Conservation (phyloP, 1,140 invertebrate species). For the Lasioglossum baleicum region DNA sequence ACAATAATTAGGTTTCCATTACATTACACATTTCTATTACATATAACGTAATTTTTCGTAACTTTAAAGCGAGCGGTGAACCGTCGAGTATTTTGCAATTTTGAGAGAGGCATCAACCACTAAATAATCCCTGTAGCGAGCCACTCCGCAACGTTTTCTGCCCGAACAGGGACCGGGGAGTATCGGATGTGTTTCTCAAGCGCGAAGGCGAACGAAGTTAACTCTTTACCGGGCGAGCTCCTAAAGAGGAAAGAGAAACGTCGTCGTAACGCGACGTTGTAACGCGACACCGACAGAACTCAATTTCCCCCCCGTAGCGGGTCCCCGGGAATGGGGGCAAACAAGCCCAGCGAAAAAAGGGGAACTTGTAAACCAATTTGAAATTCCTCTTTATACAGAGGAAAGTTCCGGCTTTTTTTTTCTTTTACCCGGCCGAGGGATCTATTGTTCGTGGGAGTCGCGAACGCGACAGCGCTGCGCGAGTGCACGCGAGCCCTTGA, state of each 20-base stretch:
- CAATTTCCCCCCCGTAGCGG: background rate
- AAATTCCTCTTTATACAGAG: constrained; percentile 30
- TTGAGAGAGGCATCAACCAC: too few species aligned
- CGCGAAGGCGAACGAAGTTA: background rate
- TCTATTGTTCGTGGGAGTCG: constrained; percentile 39
- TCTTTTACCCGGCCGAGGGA: background rate
- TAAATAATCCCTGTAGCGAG: too few species aligned
- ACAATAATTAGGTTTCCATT: too few species aligned
- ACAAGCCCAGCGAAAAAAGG: background rate
- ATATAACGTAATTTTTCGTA: too few species aligned
- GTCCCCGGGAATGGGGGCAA: constrained; percentile 16
- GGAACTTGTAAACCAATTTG: constrained; percentile 38
- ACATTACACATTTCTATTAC: too few species aligned
- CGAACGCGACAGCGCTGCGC: constrained; percentile 26
- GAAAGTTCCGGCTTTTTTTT: background rate
- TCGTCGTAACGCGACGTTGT: background rate
- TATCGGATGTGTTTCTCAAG: background rate
- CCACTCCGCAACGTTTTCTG: background rate
- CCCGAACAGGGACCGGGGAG: background rate
- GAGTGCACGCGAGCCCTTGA: constrained; percentile 16
- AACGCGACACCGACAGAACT: constrained; percentile 24
- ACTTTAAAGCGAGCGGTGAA: too few species aligned
- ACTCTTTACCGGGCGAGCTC: background rate
- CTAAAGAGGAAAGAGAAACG: background rate
- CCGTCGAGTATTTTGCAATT: too few species aligned